Conservation (phyloP, 2,113 vertebrate species). For the Myanophis thanlyinensis region DNA sequence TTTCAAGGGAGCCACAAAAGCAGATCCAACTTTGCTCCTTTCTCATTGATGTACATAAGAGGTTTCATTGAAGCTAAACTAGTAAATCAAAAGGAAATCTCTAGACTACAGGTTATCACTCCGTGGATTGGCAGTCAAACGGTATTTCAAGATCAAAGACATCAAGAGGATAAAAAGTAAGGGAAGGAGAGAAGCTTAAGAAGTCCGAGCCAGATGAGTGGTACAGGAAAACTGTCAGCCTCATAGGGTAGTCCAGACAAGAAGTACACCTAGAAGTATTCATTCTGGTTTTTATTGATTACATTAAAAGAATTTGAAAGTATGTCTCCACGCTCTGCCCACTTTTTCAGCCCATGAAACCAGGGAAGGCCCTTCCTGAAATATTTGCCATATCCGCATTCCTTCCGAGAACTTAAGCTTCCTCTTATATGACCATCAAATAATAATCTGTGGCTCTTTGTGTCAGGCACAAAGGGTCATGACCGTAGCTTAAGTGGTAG, state of each 20-base stretch:
- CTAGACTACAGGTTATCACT: fast-evolving
- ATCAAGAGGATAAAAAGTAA: background rate
- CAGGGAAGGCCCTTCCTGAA: background rate
- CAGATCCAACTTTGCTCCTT: slow-evolving; percentile 4
- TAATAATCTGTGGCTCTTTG: background rate
- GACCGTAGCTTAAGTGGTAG: background rate
- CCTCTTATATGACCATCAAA: background rate
- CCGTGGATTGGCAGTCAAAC: background rate
- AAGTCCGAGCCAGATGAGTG: background rate
- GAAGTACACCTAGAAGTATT: background rate
- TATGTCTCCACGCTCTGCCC: background rate
- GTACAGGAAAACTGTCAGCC: background rate
- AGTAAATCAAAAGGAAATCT: slow-evolving; percentile 33
- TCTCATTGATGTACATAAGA: slow-evolving; percentile 30
- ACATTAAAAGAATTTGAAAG: background rate
- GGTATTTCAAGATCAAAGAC: background rate
- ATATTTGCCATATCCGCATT: background rate
- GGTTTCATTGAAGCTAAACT: slow-evolving; percentile 50
- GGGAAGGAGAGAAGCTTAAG: background rate
- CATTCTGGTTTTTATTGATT: background rate
- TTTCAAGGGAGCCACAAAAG: slow-evolving; percentile 48
- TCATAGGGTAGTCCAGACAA: background rate
- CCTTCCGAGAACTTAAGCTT: background rate
- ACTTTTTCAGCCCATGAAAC: background rate
- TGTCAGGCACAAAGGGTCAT: background rate